Base-by-base conservation (phyloP, 2,888 invertebrate species). In the Drosophila quinaria region DNA sequence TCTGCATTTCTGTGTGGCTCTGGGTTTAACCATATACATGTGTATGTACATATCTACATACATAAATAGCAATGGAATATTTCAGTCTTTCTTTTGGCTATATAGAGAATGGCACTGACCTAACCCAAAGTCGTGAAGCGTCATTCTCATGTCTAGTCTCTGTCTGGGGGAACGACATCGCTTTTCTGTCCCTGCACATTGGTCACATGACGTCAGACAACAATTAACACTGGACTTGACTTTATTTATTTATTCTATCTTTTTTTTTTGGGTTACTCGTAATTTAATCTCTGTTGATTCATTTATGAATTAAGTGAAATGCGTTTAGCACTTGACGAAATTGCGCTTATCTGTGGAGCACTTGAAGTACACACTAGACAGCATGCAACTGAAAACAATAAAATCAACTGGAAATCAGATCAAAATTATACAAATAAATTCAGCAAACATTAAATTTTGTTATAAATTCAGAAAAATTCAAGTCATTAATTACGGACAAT, bases 101-200 rank as follows among this genome's bases (percentile, higher is more conserved):
- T 33, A 56, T 44, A 22, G n/a, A 46, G n/a, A 29, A 25, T 15
- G 47, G 49, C 37, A 88, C 83, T 86, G 83, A 84, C 83, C 83
- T 80, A 78, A 62, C 70, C 42, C 81, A 84, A 29, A 6, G 22
- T 22, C 3, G 22, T 13, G 78, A 39, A n/a, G 41, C 15, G 80
- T 39, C 17, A 54, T 62, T 37, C 42, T 54, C 37, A 47, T 37
- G 63, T 79, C 80, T 78, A 50, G 47, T 39, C 42, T 35, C 29
- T 39, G 75, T 78, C 75, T 76, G 52, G 25, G 15, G 25, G 4
- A 56, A 56, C n/a, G 17, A 29, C 44, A 50, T 33, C 13, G 37
- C 6, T 13, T n/a, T 41, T 58, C 54, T 46, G 22, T 47, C 15
- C 44, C 46, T 59, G 49, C 33, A 52, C 35, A 47, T 11, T 37